Conservation (phyloP, 2,888 invertebrate species). For the Aspidiotus destructor region DNA sequence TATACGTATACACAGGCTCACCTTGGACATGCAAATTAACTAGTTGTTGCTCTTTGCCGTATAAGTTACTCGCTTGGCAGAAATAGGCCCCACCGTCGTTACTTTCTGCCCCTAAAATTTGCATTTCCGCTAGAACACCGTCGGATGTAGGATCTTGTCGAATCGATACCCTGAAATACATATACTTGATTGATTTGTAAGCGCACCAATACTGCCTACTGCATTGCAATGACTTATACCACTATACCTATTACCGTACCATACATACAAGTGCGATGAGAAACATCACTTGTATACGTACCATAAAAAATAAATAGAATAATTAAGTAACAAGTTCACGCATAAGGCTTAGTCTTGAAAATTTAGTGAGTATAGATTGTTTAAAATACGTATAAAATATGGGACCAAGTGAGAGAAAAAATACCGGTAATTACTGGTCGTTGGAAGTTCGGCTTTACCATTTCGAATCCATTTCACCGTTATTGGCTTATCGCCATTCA, state of each 20-base stretch:
- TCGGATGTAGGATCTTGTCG: constrained; percentile 44
- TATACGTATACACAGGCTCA: constrained; percentile 37
- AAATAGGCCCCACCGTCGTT: constrained; percentile 66
- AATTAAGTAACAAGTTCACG: no score
- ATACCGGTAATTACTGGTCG: constrained; percentile 60
- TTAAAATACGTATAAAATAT: no score
- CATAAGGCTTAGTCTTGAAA: no score
- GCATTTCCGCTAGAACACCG: constrained; percentile 57
- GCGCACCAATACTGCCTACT: no score
- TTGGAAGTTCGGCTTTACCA: constrained; percentile 58
- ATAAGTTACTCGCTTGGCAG: constrained; percentile 66
- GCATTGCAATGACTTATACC: no score
- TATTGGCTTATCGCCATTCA: constrained; percentile 69
- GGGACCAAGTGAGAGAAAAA: no score
- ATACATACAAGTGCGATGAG: not conserved
- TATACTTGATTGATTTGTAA: no score
- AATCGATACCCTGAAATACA: constrained; percentile 33
- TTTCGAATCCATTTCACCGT: constrained; percentile 64
- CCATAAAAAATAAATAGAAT: no score
- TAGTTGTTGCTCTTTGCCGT: constrained; percentile 60
- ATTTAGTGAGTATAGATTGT: no score
- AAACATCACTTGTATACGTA: no score
- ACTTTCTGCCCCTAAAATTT: constrained; percentile 58
- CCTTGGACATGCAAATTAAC: constrained; percentile 62
- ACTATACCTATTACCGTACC: not conserved